Percentiles rank a stretch among this genome's conserved stretches.
phyloP scores from a whole-genome alignment of 2,113 vertebrate species.

The Recurvirostra avosetta region DNA sequence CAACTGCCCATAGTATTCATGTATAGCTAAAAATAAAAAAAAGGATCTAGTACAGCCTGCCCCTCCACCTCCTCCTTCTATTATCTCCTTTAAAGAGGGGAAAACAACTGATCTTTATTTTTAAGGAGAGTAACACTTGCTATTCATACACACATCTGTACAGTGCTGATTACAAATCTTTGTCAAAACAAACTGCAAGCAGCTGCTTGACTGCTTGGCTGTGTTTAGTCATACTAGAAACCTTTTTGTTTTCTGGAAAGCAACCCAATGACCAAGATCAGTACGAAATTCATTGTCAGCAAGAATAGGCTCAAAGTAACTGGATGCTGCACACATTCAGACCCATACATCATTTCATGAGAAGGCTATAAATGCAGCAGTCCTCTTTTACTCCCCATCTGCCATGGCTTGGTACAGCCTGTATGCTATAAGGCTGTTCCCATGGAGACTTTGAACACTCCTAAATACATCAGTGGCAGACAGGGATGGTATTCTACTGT shows the following conservation, averaged over 20 bases:
- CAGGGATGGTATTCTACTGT: neutral
- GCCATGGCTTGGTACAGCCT: neutral
- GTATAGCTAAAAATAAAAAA: neutral
- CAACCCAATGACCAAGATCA: neutral
- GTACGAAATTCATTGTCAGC: neutral
- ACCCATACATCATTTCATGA: neutral
- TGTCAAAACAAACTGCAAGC: neutral
- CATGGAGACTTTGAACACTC: neutral
- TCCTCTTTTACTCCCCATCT: neutral
- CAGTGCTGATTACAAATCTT: neutral
- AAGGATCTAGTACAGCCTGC: neutral
- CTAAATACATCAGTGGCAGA: neutral
- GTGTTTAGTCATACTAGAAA: neutral
- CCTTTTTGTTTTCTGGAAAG: neutral
- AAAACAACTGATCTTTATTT: neutral
- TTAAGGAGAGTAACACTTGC: neutral
- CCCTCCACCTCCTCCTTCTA: neutral
- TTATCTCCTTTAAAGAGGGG: neutral
- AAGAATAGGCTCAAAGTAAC: neutral
- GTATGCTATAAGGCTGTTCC: neutral
- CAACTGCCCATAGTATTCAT: neutral
- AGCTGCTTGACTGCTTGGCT: neutral
- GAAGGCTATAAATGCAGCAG: neutral
- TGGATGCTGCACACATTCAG: neutral
- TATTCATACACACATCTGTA: neutral